phyloP scores from a whole-genome alignment of 2,888 invertebrate genomes.

The Agrilus biguttatus region DNA sequence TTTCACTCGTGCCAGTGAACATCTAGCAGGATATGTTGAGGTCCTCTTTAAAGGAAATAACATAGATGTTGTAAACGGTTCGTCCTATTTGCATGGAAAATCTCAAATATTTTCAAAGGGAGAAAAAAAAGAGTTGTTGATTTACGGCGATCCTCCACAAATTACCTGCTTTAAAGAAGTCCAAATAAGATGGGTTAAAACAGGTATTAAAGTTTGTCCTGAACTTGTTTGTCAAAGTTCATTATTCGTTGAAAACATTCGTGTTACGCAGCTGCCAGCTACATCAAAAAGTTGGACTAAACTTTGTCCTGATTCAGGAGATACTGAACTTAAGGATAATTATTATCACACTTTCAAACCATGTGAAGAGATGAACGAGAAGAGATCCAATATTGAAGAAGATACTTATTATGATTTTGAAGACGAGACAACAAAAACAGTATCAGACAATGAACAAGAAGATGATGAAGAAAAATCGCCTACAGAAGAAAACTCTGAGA shows the following conservation, averaged over 20 bases:
- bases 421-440: no score
- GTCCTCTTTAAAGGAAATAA: conserved; percentile 21
- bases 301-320: no score
- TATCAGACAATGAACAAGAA: no score
- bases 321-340: neutral
- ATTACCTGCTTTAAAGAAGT: conserved; percentile 18
- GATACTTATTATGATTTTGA: no score
- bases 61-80: conserved; percentile 17
- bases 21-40: conserved; percentile 20
- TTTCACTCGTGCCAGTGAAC: neutral
- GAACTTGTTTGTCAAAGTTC: conserved; percentile 16
- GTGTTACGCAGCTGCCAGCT: conserved; percentile 11
- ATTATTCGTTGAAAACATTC: conserved; percentile 17
- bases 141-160: conserved; percentile 21
- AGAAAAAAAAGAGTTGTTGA: conserved; percentile 16
- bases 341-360: no score
- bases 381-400: no score
- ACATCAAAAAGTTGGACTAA: conserved; percentile 1
- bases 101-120: conserved; percentile 9
- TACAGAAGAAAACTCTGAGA: no score
- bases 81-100: conserved; percentile 16
- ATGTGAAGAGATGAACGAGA: no score
- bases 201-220: conserved; percentile 15
- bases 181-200: conserved; percentile 23
- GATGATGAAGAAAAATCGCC: no score